phyloP scores from a whole-genome alignment of 2,888 invertebrate species.

The Drosophila parthenogenetica region DNA sequence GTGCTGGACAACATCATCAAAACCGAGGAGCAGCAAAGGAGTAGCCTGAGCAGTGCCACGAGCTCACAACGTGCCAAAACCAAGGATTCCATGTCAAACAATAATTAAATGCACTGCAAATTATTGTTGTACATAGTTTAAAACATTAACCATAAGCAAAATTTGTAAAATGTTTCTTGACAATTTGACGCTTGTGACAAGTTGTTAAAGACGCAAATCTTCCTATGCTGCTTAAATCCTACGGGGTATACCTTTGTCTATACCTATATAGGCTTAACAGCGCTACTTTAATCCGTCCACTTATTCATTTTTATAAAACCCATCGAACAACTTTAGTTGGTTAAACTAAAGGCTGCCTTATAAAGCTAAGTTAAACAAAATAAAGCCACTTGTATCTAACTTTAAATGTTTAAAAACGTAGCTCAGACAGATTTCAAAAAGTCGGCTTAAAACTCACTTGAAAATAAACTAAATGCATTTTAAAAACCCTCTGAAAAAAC shows the following conservation, averaged over 20 bases:
- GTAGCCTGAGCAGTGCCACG: slow-evolving; percentile 57
- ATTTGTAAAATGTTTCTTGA: slow-evolving; percentile 25
- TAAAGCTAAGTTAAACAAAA: background rate
- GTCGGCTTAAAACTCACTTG: background rate
- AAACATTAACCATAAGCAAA: no score
- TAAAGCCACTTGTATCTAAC: no score
- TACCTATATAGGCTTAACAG: slow-evolving; percentile 19
- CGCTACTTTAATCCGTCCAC: slow-evolving; percentile 31
- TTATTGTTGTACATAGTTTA: no score
- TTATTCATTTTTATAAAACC: background rate
- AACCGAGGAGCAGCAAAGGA: slow-evolving; percentile 81
- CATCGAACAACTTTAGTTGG: background rate
- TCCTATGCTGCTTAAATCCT: slow-evolving; percentile 12
- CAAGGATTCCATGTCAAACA: background rate
- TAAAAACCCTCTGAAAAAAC: no score
- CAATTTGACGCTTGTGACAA: slow-evolving; percentile 30
- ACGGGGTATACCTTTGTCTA: slow-evolving; percentile 22
- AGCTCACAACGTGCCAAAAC: slow-evolving; percentile 22
- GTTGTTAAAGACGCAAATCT: slow-evolving; percentile 27
- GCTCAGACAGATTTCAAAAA: no score
- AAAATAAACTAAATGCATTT: no score
- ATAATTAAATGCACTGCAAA: no score
- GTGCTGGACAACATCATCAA: slow-evolving; percentile 84
- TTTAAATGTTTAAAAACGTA: no score
- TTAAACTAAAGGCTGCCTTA: background rate